Conservation (phyloP, 2,113 vertebrate genomes). For the Bucco capensis region DNA sequence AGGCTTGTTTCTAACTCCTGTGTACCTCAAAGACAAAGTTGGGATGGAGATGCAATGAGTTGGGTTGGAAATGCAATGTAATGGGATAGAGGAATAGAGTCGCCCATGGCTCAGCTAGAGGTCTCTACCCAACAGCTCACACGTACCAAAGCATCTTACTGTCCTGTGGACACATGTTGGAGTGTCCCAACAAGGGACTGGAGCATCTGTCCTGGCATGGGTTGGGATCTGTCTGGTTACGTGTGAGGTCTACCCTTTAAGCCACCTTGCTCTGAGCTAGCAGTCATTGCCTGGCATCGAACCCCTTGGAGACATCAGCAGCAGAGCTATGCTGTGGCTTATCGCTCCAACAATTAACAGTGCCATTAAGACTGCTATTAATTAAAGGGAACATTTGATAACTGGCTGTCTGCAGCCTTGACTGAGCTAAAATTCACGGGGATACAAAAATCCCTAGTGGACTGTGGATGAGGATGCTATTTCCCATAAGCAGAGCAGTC, state of each 20-base stretch:
- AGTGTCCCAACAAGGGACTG: background rate
- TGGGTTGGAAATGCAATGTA: background rate
- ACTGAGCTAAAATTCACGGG: background rate
- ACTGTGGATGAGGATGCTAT: background rate
- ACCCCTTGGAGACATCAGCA: background rate
- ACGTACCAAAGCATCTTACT: background rate
- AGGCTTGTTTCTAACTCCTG: background rate
- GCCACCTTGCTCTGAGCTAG: background rate
- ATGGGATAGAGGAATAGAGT: background rate
- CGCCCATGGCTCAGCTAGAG: background rate
- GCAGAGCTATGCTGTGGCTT: background rate
- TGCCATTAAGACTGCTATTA: background rate
- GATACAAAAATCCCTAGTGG: background rate
- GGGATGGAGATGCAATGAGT: background rate
- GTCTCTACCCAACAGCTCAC: background rate
- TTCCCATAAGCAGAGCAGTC: background rate
- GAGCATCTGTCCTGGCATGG: accelerated
- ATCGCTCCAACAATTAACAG: background rate
- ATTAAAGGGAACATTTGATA: background rate
- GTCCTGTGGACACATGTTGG: background rate
- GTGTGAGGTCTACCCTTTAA: background rate
- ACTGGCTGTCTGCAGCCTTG: background rate
- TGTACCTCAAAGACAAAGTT: background rate
- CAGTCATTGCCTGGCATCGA: accelerated
- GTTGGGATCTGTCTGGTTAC: background rate